phyloP scores from a whole-genome alignment of 2,888 invertebrate species.

The Macaria liturata region DNA sequence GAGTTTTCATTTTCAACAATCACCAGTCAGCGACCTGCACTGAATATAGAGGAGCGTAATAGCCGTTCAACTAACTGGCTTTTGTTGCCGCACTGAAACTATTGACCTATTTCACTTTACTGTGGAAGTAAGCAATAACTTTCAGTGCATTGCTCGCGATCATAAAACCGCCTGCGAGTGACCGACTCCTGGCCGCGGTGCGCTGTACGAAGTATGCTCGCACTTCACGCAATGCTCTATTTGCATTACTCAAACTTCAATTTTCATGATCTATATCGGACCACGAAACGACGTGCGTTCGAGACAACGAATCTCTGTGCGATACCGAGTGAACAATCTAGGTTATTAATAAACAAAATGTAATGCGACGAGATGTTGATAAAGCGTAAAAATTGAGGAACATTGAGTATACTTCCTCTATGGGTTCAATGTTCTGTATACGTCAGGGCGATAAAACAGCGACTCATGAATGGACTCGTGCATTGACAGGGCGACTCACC shows the following conservation, averaged over 20 bases:
- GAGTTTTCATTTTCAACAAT: slow-evolving; percentile 15
- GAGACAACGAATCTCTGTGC: background rate
- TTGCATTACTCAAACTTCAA: slow-evolving; percentile 11
- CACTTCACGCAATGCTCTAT: slow-evolving; percentile 25
- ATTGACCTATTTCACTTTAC: slow-evolving; percentile 82
- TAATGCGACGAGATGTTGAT: slow-evolving; percentile 48
- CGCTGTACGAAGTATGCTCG: slow-evolving; percentile 30
- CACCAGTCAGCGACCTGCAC: slow-evolving; percentile 54
- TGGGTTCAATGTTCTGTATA: slow-evolving; percentile 75
- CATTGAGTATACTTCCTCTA: slow-evolving; percentile 72
- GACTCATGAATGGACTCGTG: slow-evolving; percentile 69
- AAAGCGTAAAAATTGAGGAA: slow-evolving; percentile 66
- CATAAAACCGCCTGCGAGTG: slow-evolving; percentile 70
- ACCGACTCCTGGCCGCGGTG: slow-evolving; percentile 50
- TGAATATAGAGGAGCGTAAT: slow-evolving; percentile 67
- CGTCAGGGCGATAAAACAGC: slow-evolving; percentile 75
- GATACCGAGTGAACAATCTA: slow-evolving; percentile 7
- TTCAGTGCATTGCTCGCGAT: slow-evolving; percentile 73
- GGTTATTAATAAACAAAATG: slow-evolving; percentile 42
- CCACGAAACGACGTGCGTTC: background rate
- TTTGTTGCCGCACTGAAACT: slow-evolving; percentile 81
- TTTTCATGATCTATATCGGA: slow-evolving; percentile 2
- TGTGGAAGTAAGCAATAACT: slow-evolving; percentile 80
- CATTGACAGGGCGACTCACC: slow-evolving; percentile 74
- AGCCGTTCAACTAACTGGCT: slow-evolving; percentile 74